A percentile compares a stretch with the other conserved stretches of the same genome.
Evolutionary conservation across 2,888 invertebrate genomes (phyloP).

Genomic region (Coenonympha arcania): DNA sequence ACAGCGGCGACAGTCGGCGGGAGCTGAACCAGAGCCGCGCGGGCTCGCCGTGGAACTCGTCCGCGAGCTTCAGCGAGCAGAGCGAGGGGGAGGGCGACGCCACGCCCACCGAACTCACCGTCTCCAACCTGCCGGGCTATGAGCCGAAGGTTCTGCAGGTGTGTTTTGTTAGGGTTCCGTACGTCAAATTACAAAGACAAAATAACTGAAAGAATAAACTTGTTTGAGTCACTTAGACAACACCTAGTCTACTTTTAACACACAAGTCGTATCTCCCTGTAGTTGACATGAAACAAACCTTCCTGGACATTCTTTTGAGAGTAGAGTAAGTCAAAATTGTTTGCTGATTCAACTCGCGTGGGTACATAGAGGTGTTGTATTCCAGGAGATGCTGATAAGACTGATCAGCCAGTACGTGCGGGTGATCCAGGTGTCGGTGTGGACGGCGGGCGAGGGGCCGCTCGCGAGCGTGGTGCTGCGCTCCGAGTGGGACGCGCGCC

Average conservation of each 20-base stretch:
- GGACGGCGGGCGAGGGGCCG: slow-evolving; percentile 64
- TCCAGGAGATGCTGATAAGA: slow-evolving; percentile 57
- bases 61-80: slow-evolving; percentile 59
- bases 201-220: too few species aligned
- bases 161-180: not conserved
- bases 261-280: too few species aligned
- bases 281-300: too few species aligned
- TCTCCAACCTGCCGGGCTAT: slow-evolving; percentile 58
- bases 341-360: too few species aligned
- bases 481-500: slow-evolving; percentile 79
- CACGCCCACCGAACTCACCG: slow-evolving; percentile 55
- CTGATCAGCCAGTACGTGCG: slow-evolving; percentile 59
- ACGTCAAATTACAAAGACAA: too few species aligned
- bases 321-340: too few species aligned
- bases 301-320: too few species aligned
- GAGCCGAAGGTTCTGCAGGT: slow-evolving; percentile 56
- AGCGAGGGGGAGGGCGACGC: slow-evolving; percentile 54
- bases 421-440: slow-evolving; percentile 54
- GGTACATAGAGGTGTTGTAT: not conserved
- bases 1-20: slow-evolving; percentile 52
- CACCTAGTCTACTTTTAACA: too few species aligned
- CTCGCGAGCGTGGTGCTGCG: slow-evolving; percentile 82
- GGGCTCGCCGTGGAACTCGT: slow-evolving; percentile 66
- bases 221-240: too few species aligned
- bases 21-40: slow-evolving; percentile 48